Evolutionary conservation across 2,797 vertebrate genomes (phyloP).

Genomic region (Acrossocheilus fasciatus): DNA sequence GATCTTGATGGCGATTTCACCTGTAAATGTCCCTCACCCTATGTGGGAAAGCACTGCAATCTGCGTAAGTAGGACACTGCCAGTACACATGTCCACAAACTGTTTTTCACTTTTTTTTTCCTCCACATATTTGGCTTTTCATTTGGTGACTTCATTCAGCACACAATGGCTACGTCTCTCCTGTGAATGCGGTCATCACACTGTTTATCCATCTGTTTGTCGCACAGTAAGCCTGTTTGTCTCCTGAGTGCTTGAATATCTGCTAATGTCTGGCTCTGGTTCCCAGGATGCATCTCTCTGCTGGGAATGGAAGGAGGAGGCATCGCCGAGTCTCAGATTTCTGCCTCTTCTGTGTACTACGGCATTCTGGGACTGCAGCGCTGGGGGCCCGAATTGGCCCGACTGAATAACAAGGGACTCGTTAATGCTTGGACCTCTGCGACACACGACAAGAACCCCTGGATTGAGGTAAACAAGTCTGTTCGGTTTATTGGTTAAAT

Average conservation of each 20-base stretch:
- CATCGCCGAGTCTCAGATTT: constrained; percentile 88
- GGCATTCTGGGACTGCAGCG: constrained; percentile 91
- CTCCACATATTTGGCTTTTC: neutral
- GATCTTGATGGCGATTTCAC: constrained; percentile 82
- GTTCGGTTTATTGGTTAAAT: neutral
- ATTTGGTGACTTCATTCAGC: neutral
- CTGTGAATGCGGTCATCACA: constrained; percentile 47
- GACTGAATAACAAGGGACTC: constrained; percentile 89
- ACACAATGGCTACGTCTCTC: constrained; percentile 27
- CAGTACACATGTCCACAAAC: neutral
- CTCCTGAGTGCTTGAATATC: neutral
- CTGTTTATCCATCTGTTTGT: constrained; percentile 53
- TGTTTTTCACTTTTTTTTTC: constrained; percentile 4
- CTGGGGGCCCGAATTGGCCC: constrained; percentile 91
- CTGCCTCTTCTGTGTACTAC: constrained; percentile 87
- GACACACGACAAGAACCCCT: constrained; percentile 89
- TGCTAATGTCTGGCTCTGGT: constrained; percentile 47
- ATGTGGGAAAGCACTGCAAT: constrained; percentile 84
- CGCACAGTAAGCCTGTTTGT: constrained; percentile 24
- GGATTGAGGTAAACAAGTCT: constrained; percentile 86
- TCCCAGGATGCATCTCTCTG: constrained; percentile 83
- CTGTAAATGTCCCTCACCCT: constrained; percentile 86
- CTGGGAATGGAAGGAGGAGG: constrained; percentile 93
- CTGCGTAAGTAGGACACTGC: constrained; percentile 76
- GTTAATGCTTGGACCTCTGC: constrained; percentile 97